These are phyloP conservation scores for Tupaia chinensis DNA, from an alignment of 2,113 vertebrate genomes.

Conservation along the genomic window DNA sequence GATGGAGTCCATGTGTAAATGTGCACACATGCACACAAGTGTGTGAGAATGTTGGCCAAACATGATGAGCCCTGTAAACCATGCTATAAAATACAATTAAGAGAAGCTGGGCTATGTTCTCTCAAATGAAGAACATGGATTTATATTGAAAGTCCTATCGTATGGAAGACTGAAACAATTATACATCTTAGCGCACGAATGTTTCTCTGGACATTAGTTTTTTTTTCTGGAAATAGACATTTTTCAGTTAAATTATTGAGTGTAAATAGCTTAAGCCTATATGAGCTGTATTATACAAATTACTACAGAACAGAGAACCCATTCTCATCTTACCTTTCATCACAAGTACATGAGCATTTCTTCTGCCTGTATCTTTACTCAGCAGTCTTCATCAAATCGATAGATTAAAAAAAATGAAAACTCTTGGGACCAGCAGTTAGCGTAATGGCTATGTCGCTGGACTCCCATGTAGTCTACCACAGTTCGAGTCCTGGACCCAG, in stretches of 20 bases:
- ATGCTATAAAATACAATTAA: background rate
- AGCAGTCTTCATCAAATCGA: background rate
- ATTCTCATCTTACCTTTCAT: background rate
- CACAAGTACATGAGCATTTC: background rate
- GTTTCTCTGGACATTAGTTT: background rate
- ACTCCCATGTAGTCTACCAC: no score
- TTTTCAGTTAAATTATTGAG: background rate
- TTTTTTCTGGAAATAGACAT: background rate
- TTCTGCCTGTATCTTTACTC: background rate
- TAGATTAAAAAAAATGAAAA: background rate
- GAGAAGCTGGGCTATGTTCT: background rate
- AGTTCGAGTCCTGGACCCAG: no score
- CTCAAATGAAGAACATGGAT: background rate
- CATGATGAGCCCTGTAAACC: background rate
- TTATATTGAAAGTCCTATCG: background rate
- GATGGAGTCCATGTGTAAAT: background rate
- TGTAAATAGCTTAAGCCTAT: background rate
- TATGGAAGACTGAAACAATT: background rate
- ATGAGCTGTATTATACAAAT: background rate
- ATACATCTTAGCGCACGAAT: background rate
- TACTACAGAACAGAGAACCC: background rate
- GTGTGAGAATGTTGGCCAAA: background rate
- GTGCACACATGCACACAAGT: background rate
- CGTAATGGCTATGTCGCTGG: no score
- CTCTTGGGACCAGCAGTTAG: background rate